A percentile compares a stretch with the other conserved stretches of the same genome.
These are phyloP conservation scores for Panthera tigris DNA, from an alignment of 2,113 vertebrate genomes.

Conservation along the genomic window DNA sequence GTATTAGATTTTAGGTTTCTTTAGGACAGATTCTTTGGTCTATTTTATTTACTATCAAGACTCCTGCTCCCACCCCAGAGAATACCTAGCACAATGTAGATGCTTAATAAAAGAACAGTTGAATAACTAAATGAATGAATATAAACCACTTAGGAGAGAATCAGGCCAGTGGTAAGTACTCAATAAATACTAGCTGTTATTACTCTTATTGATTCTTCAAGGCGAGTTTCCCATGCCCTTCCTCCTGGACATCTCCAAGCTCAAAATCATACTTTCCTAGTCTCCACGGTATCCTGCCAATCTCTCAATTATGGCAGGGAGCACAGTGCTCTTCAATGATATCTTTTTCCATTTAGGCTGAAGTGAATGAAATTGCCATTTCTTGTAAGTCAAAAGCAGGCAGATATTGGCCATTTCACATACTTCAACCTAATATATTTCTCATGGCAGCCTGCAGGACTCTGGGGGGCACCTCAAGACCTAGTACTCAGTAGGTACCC, in stretches of 20 bases:
- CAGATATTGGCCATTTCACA: neutral
- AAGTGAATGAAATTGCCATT: slow-evolving; percentile 31
- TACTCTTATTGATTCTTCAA: neutral
- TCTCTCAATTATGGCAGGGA: slow-evolving; percentile 27
- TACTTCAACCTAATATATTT: neutral
- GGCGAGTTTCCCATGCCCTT: neutral
- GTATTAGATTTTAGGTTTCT: neutral
- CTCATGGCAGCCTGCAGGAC: neutral
- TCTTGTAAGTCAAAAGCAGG: slow-evolving; percentile 15
- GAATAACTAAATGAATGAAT: neutral
- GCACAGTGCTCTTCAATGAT: slow-evolving; percentile 9
- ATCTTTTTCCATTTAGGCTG: slow-evolving; percentile 27
- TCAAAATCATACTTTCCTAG: neutral
- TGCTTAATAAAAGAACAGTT: neutral
- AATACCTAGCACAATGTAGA: neutral
- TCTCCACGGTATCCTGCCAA: neutral
- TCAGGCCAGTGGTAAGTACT: neutral
- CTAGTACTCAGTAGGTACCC: neutral
- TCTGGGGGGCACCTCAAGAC: neutral
- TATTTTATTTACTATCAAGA: neutral
- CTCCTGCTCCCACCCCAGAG: neutral
- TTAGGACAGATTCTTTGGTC: neutral
- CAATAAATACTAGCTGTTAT: no score
- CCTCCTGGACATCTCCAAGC: neutral
- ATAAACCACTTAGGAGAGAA: neutral